Percentiles rank a stretch among this genome's conserved stretches.
These are phyloP conservation scores for Aspidapion aeneum DNA, from an alignment of 2,888 invertebrate genomes.

Conservation along the genomic window DNA sequence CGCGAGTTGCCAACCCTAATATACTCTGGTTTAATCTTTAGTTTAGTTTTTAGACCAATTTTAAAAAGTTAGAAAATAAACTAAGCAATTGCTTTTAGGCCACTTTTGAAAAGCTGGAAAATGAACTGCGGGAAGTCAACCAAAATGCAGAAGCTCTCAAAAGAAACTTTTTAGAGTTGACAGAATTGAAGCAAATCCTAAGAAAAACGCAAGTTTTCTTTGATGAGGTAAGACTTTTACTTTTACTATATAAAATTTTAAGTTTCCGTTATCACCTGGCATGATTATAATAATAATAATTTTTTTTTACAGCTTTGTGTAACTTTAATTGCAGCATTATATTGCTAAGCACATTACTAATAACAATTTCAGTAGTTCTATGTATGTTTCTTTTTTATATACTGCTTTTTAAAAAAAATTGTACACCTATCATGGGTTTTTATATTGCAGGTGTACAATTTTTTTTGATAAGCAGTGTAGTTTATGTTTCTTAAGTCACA, in stretches of 20 bases:
- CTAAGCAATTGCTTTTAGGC: conserved; percentile 55
- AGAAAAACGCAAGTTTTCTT: conserved; percentile 98
- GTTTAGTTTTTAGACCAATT: no score
- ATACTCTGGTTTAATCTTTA: no score
- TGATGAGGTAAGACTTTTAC: conserved; percentile 77
- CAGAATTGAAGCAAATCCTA: conserved; percentile 95
- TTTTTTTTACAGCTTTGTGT: not conserved
- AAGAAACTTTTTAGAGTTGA: conserved; percentile 92
- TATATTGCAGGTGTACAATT: no score
- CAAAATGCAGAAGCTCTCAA: conserved; percentile 97
- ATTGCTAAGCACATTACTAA: not conserved
- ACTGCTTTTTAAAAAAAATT: no score
- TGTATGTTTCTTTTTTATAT: no score
- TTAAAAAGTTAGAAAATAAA: not conserved
- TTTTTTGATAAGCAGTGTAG: no score
- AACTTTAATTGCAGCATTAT: conserved; percentile 1
- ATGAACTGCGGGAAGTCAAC: conserved; percentile 95
- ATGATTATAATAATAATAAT: conserved; percentile 35
- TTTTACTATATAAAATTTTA: conserved; percentile 16
- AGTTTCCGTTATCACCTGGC: conserved; percentile 34
- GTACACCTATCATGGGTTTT: no score
- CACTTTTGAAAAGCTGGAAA: conserved; percentile 93
- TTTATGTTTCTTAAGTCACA: no score
- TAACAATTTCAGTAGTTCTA: no score
- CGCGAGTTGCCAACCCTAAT: no score